Percentiles rank a stretch among this genome's conserved stretches.
Evolutionary conservation across 2,888 invertebrate genomes (phyloP).

Genomic region (Scaptomyza flava): DNA sequence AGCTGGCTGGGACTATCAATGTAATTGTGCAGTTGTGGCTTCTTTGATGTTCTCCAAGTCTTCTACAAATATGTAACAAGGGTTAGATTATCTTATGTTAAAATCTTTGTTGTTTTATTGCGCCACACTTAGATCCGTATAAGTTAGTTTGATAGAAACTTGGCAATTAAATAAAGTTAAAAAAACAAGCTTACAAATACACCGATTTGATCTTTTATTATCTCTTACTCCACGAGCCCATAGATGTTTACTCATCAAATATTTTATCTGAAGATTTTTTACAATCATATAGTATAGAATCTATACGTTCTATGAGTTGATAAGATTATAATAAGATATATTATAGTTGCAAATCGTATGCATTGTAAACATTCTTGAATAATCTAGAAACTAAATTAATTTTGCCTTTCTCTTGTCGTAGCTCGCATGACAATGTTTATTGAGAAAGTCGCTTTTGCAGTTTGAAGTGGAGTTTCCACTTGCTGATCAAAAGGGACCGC

Average conservation of each 20-base stretch:
- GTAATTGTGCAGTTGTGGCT: conserved; percentile 29
- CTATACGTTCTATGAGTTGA: too few relatives aligned
- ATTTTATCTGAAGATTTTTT: too few relatives aligned
- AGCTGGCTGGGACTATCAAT: conserved; percentile 20
- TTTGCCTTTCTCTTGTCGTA: background rate
- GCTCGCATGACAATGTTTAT: conserved; percentile 18
- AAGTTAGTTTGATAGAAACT: background rate
- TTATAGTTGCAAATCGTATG: background rate
- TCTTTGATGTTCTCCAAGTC: conserved; percentile 29
- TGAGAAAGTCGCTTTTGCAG: conserved; percentile 13
- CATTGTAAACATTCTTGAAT: background rate
- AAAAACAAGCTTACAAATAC: too few relatives aligned
- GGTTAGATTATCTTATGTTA: conserved; percentile 6
- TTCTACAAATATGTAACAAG: conserved; percentile 10
- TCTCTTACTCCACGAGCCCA: too few relatives aligned
- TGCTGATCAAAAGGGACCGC: conserved; percentile 13
- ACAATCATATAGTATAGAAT: too few relatives aligned
- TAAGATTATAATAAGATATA: too few relatives aligned
- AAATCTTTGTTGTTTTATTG: background rate
- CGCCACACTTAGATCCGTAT: conserved; percentile 5
- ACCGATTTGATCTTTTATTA: too few relatives aligned
- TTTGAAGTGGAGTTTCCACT: conserved; percentile 9
- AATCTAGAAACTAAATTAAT: background rate
- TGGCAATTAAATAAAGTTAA: background rate
- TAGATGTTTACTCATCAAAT: too few relatives aligned